These are phyloP conservation scores for Phymatocera aterrima DNA, from an alignment of 2,888 invertebrate genomes.

Conservation along the genomic window DNA sequence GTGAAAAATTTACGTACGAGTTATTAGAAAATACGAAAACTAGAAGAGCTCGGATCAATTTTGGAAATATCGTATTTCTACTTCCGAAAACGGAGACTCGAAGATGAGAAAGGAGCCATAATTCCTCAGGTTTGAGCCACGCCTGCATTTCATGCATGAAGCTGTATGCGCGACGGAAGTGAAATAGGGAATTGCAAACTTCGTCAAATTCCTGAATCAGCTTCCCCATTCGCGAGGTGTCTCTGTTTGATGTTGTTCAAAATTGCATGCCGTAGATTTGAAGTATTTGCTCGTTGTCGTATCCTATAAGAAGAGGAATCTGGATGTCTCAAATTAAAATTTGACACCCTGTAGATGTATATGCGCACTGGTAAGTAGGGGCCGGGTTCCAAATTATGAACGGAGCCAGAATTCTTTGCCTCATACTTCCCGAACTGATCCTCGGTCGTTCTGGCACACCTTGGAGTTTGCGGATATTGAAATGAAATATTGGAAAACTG, in stretches of 20 bases:
- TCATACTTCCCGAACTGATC: neutral
- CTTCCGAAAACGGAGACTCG: too few species aligned
- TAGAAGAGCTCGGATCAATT: too few species aligned
- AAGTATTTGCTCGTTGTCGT: too few species aligned
- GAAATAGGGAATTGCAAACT: constrained; percentile 15
- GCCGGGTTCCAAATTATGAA: neutral
- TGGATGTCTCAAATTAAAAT: neutral
- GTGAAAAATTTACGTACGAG: too few species aligned
- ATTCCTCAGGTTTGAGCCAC: neutral
- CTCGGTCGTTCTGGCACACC: neutral
- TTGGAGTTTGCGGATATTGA: neutral
- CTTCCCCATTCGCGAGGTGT: neutral
- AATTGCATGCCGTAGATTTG: too few species aligned
- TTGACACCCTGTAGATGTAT: neutral
- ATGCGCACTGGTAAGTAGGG: neutral
- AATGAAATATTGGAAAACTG: constrained; percentile 34
- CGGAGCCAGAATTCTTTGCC: neutral
- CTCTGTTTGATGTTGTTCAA: neutral
- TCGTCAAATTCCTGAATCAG: constrained; percentile 24
- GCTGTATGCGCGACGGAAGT: neutral
- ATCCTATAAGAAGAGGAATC: neutral
- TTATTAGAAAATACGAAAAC: too few species aligned
- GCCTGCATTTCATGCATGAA: neutral
- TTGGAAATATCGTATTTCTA: too few species aligned
- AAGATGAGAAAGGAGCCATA: too few species aligned